Percentiles rank a stretch among this genome's conserved stretches.
These are phyloP conservation scores for Vandiemenella viatica DNA, from an alignment of 2,888 invertebrate species.

Conservation along the genomic window DNA sequence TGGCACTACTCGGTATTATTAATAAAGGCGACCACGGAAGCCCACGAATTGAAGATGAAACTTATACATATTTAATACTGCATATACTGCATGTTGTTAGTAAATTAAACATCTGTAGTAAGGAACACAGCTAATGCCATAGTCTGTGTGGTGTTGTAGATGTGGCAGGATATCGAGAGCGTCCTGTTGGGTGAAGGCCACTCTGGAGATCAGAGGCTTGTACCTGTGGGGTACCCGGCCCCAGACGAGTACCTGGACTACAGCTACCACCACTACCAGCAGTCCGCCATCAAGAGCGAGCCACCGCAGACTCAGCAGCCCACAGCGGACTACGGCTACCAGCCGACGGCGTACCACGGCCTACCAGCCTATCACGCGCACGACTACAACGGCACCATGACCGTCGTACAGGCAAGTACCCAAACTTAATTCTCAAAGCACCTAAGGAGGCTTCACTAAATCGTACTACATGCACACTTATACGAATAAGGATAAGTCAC, in stretches of 20 bases:
- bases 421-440: too few relatives aligned
- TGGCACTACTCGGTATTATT: too few relatives aligned
- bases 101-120: too few relatives aligned
- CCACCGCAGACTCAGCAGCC: background rate
- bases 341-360: background rate
- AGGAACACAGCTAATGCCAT: too few relatives aligned
- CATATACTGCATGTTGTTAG: too few relatives aligned
- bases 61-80: too few relatives aligned
- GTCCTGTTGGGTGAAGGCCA: constrained; percentile 25
- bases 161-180: constrained; percentile 33
- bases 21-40: too few relatives aligned
- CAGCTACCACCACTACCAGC: background rate
- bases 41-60: too few relatives aligned
- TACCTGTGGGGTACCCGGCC: constrained; percentile 19
- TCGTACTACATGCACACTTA: too few relatives aligned
- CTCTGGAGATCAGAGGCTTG: constrained; percentile 17
- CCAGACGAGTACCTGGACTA: background rate
- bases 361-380: constrained; percentile 3
- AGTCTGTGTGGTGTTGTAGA: constrained; percentile 22
- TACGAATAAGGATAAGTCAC: too few relatives aligned
- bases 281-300: background rate
- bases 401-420: constrained; percentile 22
- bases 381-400: constrained; percentile 22
- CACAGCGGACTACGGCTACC: background rate
- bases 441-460: too few relatives aligned